Evolutionary conservation across 92 coral and sea anemone species (phyloP).

Genomic region (Zoanthus gigantus): DNA sequence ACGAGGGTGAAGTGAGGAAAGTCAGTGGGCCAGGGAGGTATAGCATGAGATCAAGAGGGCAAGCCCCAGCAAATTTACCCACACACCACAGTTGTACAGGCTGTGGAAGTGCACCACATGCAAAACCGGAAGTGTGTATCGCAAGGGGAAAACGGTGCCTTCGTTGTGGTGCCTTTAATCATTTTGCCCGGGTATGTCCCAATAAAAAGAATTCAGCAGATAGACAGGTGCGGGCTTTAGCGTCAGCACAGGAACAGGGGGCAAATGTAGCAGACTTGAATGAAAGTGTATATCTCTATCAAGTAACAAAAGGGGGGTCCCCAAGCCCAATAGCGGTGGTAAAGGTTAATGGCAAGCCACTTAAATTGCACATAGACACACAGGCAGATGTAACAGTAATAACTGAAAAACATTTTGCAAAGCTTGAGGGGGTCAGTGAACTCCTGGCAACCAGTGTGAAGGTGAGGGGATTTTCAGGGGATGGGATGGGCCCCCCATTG

Average conservation of each 20-base stretch:
- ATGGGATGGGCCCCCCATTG: conserved; percentile 36
- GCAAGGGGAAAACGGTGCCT: conserved; percentile 46
- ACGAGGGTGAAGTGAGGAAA: conserved; percentile 51
- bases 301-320: conserved; percentile 10
- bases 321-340: conserved; percentile 8
- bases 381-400: conserved; percentile 46
- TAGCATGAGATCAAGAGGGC: conserved; percentile 43
- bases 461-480: conserved; percentile 41
- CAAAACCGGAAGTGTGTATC: conserved; percentile 7
- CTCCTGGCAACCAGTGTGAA: not conserved
- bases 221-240: conserved; percentile 38
- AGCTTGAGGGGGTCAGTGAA: conserved; percentile 9
- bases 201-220: conserved; percentile 11
- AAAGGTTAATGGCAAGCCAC: conserved; percentile 44
- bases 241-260: conserved; percentile 5
- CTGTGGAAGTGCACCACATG: conserved; percentile 30
- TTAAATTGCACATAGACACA: conserved; percentile 52
- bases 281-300: conserved; percentile 48
- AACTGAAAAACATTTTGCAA: conserved; percentile 15
- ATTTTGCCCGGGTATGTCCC: conserved; percentile 43
- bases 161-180: conserved; percentile 48
- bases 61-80: conserved; percentile 8
- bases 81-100: not conserved
- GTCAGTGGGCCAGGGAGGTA: conserved; percentile 61
- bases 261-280: conserved; percentile 8